Percentiles rank a stretch among this genome's conserved stretches.
phyloP scores from a whole-genome alignment of 2,113 vertebrate genomes.

The Suricata suricatta region DNA sequence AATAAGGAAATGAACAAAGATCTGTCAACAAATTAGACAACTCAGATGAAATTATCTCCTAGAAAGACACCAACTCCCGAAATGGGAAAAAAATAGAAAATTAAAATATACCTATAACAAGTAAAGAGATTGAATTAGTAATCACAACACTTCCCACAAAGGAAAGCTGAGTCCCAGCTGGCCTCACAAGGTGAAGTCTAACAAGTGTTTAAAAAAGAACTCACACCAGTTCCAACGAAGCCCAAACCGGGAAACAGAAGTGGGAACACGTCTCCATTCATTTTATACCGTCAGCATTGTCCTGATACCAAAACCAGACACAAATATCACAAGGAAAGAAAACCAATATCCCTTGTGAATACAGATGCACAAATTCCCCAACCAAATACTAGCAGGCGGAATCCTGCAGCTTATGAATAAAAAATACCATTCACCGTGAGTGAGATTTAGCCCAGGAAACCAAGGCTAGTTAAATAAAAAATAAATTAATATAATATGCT shows the following conservation, averaged over 20 bases:
- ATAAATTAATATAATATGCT: not conserved
- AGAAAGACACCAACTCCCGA: not conserved
- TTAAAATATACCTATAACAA: not conserved
- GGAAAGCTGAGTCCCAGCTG: not conserved
- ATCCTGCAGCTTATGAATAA: not conserved
- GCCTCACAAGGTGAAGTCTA: not conserved
- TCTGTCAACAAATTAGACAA: not conserved
- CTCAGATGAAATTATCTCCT: not conserved
- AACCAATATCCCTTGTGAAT: not conserved
- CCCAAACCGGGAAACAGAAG: not conserved
- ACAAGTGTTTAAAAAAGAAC: not conserved
- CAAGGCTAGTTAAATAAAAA: not conserved
- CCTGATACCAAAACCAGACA: not conserved
- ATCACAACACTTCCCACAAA: not conserved
- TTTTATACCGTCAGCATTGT: not conserved
- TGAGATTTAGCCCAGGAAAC: not conserved
- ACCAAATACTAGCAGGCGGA: not conserved
- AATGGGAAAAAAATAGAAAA: not conserved
- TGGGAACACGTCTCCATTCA: not conserved
- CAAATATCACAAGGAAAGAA: not conserved
- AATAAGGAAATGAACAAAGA: not conserved
- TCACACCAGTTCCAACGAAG: not conserved
- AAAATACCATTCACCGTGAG: not conserved
- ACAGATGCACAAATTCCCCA: not conserved
- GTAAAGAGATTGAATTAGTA: not conserved